Conservation (phyloP, 2,888 invertebrate species). For the Atethmia centrago region DNA sequence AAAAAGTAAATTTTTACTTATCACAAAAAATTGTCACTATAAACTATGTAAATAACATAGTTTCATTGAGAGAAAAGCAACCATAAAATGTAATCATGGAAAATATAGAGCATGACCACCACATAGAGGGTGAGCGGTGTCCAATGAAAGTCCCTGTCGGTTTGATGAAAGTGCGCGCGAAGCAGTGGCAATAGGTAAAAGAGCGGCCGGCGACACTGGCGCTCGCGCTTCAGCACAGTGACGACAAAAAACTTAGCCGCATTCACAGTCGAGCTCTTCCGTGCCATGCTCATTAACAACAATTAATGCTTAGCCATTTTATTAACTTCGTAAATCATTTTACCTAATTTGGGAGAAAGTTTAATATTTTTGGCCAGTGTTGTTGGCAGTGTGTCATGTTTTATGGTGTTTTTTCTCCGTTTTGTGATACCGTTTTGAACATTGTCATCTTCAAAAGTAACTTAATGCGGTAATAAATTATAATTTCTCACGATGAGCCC, state of each 20-base stretch:
- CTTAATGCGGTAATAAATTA: conserved; percentile 22
- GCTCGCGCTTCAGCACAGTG: conserved; percentile 76
- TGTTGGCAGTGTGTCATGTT: conserved; percentile 52
- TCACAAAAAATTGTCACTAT: not conserved
- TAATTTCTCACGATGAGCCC: conserved; percentile 87
- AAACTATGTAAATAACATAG: conserved; percentile 19
- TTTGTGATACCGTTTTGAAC: conserved; percentile 33
- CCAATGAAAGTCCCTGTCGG: conserved; percentile 76
- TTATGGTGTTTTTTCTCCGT: conserved; percentile 46
- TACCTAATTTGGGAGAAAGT: conserved; percentile 55
- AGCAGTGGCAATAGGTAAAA: conserved; percentile 79
- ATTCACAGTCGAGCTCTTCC: conserved; percentile 68
- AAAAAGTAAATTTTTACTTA: not conserved
- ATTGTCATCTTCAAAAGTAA: conserved; percentile 3
- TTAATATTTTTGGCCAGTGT: conserved; percentile 44
- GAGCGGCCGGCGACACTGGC: conserved; percentile 72
- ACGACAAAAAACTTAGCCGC: conserved; percentile 73
- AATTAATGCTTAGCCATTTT: conserved; percentile 64
- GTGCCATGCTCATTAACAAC: conserved; percentile 67
- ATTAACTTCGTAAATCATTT: conserved; percentile 53
- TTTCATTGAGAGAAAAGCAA: conserved; percentile 43
- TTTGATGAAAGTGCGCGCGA: conserved; percentile 80
- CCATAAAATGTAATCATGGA: conserved; percentile 40
- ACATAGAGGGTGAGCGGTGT: conserved; percentile 60
- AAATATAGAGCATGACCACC: conserved; percentile 64